phyloP scores from a whole-genome alignment of 2,888 invertebrate species.

The Perizoma flavofasciatum region DNA sequence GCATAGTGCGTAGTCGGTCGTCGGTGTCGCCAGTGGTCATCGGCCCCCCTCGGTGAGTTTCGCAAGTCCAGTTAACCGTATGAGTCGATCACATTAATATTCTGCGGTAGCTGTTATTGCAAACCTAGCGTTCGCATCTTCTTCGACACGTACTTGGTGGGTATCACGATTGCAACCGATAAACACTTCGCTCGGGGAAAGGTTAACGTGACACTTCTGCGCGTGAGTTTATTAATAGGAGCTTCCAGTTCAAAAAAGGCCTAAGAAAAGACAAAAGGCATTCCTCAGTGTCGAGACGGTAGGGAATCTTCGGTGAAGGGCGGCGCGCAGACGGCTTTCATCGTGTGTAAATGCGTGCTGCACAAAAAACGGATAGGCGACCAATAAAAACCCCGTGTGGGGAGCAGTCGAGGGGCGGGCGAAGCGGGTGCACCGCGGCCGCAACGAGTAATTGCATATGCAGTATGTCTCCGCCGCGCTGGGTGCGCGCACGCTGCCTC shows the following conservation, averaged over 20 bases:
- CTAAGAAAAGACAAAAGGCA: constrained; percentile 67
- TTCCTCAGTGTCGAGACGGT: constrained; percentile 69
- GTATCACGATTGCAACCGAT: constrained; percentile 36
- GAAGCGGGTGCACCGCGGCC: constrained; percentile 70
- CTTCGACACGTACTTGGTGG: constrained; percentile 39
- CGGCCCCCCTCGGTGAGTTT: constrained; percentile 79
- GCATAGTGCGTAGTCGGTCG: constrained; percentile 49
- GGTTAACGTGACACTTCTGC: constrained; percentile 24
- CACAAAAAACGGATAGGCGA: constrained; percentile 79
- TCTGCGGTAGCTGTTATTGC: constrained; percentile 73
- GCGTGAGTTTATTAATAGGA: constrained; percentile 28
- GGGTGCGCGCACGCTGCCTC: constrained; percentile 81
- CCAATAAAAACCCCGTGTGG: constrained; percentile 80
- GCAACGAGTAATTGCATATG: constrained; percentile 64
- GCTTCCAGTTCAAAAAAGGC: constrained; percentile 40
- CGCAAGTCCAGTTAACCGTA: constrained; percentile 81
- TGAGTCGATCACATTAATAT: constrained; percentile 79
- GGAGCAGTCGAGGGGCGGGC: constrained; percentile 78
- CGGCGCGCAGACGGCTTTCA: constrained; percentile 73
- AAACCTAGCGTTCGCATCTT: constrained; percentile 64
- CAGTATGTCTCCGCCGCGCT: constrained; percentile 75
- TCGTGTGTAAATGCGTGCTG: constrained; percentile 74
- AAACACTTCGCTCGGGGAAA: constrained; percentile 22
- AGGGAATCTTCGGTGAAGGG: constrained; percentile 74
- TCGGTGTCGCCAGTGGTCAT: constrained; percentile 72